Base-by-base conservation (phyloP, 2,113 vertebrate species). In the Protobothrops flavoviridis region DNA sequence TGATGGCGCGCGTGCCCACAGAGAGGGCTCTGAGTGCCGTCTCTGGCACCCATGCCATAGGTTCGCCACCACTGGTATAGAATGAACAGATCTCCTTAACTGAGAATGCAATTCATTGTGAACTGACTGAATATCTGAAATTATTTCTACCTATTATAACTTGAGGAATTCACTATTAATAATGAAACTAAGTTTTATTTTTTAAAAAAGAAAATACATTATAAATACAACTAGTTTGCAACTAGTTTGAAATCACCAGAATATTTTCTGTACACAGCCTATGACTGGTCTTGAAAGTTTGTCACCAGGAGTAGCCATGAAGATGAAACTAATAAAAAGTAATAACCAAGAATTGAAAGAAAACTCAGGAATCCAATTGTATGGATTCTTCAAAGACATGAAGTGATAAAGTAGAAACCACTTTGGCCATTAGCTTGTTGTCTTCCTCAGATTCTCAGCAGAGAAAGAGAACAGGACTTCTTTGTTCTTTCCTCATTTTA, bases 101-200 rank as follows among this genome's bases (percentile, higher is more conserved):
- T 89, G n/a, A n/a, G 45, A 86, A 61, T 92, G 24, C 3, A 45
- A 29, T 4, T 1, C 45, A 0, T 55, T 56, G 26, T 55, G 48
- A 92, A 9, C 23, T 52, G 50, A 74, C 23, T 91, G 29, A 74
- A 94, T 90, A 85, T 88, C 92, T 64, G 1, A 90, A 87, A 81
- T 91, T 33, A 81, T 23, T 90, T 15, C 74, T 26, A 24, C 43
- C 20, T 6, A 21, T 39, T 91, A 50, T 45, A 24, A 56, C 0
- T n/a, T 74, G 45, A 69, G 45, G 43, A 64, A 69, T 50, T 50
- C 17, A 59, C 43, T n/a, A 9, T 69, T 81, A n/a, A 56, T 15
- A 21, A 57, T 20, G 5, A 50, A 9, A 48, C 59, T 57, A 89
- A 0, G 53, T 39, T 90, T 29, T 0, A 91, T 26, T 43, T 23